Conservation (phyloP, 2,797 vertebrate genomes). For the Vireo griseus region DNA sequence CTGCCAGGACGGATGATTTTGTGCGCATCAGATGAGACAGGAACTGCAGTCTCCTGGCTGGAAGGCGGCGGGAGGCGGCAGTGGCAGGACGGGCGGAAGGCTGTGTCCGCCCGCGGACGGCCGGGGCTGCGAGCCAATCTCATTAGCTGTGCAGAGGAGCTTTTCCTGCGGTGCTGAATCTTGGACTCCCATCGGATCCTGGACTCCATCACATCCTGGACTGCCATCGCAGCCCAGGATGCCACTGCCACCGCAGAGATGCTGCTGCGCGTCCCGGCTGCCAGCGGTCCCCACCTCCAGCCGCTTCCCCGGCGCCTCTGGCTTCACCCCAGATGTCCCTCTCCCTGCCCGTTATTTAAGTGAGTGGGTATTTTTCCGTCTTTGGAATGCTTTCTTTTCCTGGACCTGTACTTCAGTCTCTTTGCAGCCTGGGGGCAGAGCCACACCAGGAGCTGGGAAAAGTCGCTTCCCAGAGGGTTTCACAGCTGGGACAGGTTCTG, state of each 20-base stretch:
- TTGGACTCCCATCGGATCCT: background rate
- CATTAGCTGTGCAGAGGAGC: background rate
- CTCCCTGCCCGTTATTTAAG: background rate
- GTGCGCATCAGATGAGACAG: background rate
- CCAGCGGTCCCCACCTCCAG: background rate
- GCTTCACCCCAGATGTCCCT: background rate
- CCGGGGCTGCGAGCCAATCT: background rate
- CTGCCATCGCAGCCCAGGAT: background rate
- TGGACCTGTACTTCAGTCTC: background rate
- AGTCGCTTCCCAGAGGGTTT: background rate
- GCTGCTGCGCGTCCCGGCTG: background rate
- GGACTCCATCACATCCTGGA: background rate
- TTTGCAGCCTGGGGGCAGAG: slow-evolving; percentile 51
- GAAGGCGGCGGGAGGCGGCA: background rate
- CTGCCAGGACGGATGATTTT: background rate
- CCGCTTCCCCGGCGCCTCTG: background rate
- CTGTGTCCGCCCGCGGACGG: background rate
- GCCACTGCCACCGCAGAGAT: accelerated
- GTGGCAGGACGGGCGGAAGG: background rate
- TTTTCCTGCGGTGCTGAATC: background rate
- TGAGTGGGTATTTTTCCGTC: background rate
- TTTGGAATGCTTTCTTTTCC: background rate
- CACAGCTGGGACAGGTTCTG: background rate
- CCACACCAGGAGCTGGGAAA: background rate
- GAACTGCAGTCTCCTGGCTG: background rate